Percentiles rank a stretch among this genome's conserved stretches.
These are phyloP conservation scores for Proisotoma minuta DNA, from an alignment of 2,888 invertebrate genomes.

Conservation along the genomic window DNA sequence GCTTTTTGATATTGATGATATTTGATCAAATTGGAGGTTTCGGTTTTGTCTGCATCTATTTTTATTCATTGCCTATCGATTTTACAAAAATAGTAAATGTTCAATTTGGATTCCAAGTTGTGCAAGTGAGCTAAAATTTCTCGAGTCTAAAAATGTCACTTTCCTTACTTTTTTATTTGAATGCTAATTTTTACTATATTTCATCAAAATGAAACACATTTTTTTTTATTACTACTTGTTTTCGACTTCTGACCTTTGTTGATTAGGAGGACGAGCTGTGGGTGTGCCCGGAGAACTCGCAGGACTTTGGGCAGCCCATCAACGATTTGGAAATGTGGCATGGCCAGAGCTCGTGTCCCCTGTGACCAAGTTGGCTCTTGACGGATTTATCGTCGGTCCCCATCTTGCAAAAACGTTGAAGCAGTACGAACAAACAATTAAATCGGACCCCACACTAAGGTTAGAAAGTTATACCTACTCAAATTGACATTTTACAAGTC, in stretches of 20 bases:
- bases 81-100: too few relatives aligned
- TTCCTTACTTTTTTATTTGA: too few relatives aligned
- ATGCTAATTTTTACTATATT: not conserved
- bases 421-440: conserved; percentile 29
- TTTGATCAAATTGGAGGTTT: too few relatives aligned
- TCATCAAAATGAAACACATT: not conserved
- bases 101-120: too few relatives aligned
- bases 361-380: conserved; percentile 51
- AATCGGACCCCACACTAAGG: conserved; percentile 43
- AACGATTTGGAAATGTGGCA: conserved; percentile 66
- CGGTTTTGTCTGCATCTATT: too few relatives aligned
- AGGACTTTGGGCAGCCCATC: conserved; percentile 75
- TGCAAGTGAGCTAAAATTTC: too few relatives aligned
- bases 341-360: conserved; percentile 58
- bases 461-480: too few relatives aligned
- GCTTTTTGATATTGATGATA: too few relatives aligned
- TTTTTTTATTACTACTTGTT: conserved; percentile 38
- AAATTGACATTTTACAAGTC: too few relatives aligned
- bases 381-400: conserved; percentile 50
- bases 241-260: not conserved
- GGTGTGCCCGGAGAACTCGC: conserved; percentile 86
- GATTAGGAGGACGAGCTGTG: conserved; percentile 59
- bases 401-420: conserved; percentile 45
- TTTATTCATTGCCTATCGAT: too few relatives aligned
- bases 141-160: conserved; percentile 23